Conservation (phyloP, 2,113 vertebrate genomes). For the Holacanthus passer region DNA sequence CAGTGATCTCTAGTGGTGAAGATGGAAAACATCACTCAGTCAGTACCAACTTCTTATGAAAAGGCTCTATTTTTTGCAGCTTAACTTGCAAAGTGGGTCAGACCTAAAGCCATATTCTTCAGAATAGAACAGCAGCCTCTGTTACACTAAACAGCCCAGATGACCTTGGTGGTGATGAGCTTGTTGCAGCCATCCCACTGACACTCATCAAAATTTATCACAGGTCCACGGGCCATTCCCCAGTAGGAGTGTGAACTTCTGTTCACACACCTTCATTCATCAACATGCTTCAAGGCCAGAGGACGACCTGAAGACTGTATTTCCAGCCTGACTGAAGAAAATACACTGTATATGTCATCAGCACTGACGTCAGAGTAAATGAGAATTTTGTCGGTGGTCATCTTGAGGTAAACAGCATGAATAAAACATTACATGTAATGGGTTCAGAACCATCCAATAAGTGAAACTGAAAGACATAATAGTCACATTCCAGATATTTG, state of each 20-base stretch:
- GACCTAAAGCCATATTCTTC: background rate
- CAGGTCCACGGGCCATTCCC: constrained; percentile 21
- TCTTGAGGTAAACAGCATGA: background rate
- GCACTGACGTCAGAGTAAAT: background rate
- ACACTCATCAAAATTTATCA: constrained; percentile 7
- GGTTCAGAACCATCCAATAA: too few relatives aligned
- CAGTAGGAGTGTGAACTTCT: constrained; percentile 25
- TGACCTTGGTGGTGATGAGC: constrained; percentile 45
- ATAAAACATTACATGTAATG: too few relatives aligned
- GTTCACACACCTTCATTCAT: constrained; percentile 9
- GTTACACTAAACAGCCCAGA: background rate
- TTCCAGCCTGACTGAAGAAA: background rate
- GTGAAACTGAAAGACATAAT: too few relatives aligned
- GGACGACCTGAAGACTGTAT: background rate
- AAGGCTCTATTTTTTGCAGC: background rate
- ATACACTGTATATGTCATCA: background rate
- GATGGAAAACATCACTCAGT: background rate
- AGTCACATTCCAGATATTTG: background rate
- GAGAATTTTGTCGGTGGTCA: background rate
- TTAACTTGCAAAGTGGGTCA: background rate
- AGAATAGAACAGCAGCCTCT: background rate
- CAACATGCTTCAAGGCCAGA: background rate
- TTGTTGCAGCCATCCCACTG: constrained; percentile 28
- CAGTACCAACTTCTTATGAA: background rate
- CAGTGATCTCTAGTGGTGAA: constrained; percentile 60